A percentile compares a stretch with the other conserved stretches of the same genome.
These are phyloP conservation scores for Anguilla pacifica DNA, from an alignment of 2,797 vertebrate species.

Conservation along the genomic window DNA sequence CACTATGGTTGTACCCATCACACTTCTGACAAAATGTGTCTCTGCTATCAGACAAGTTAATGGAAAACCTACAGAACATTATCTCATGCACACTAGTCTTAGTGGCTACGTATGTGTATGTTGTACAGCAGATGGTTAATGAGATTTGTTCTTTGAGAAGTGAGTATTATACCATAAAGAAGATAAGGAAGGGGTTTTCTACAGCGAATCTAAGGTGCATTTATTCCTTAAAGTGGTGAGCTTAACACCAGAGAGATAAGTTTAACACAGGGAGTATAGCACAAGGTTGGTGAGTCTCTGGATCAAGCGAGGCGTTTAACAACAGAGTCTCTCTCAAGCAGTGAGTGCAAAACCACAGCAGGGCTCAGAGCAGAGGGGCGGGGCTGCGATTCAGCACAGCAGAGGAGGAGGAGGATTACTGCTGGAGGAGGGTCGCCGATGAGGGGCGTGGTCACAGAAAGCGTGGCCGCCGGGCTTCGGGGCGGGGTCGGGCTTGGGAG, in stretches of 20 bases:
- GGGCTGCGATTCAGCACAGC: not conserved
- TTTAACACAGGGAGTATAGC: not conserved
- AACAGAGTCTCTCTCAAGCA: not conserved
- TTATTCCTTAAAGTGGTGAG: not conserved
- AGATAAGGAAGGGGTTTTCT: not conserved
- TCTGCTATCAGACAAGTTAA: not conserved
- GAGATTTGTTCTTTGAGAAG: not conserved
- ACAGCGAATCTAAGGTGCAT: not conserved
- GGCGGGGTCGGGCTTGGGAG: slow-evolving; percentile 74
- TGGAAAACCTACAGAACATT: not conserved
- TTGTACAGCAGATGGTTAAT: not conserved
- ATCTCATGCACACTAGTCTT: not conserved
- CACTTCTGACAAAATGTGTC: not conserved
- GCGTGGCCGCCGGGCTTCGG: slow-evolving; percentile 77
- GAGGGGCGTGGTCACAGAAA: slow-evolving; percentile 79
- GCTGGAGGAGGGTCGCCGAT: slow-evolving; percentile 72
- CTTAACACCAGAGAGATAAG: not conserved
- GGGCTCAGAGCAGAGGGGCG: not conserved
- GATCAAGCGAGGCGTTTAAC: not conserved
- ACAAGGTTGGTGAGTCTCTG: not conserved
- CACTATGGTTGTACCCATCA: not conserved
- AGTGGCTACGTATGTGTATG: not conserved
- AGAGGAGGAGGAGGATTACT: slow-evolving; percentile 72
- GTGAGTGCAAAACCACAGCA: slow-evolving; percentile 13
- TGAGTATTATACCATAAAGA: not conserved